A percentile compares a stretch with the other conserved stretches of the same genome.
Conservation (phyloP, 2,113 vertebrate genomes). For the Antidorcas marsupialis region DNA sequence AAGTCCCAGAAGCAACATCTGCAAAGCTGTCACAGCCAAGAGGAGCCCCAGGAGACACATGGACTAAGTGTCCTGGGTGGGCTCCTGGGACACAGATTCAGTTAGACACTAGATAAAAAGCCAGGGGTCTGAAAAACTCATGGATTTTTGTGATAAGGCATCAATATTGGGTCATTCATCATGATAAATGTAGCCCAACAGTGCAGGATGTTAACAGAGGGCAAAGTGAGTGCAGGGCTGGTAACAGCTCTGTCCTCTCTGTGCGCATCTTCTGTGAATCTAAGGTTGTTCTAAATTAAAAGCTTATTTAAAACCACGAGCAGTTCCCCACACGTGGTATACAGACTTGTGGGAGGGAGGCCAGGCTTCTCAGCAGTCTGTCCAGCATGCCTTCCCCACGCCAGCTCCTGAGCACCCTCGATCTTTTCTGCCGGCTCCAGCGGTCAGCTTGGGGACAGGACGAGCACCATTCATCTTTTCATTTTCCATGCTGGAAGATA, state of each 20-base stretch:
- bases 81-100: neutral
- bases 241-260: neutral
- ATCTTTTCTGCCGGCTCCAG: no score
- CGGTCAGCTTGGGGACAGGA: accelerated
- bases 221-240: accelerated
- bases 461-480: accelerated
- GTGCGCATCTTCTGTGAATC: accelerated
- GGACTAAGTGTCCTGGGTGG: neutral
- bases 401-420: accelerated
- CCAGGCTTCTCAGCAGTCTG: neutral
- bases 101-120: neutral
- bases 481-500: accelerated
- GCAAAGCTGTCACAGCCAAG: neutral
- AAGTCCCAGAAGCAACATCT: neutral
- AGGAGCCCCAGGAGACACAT: accelerated
- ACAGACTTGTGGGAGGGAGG: neutral
- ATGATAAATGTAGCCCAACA: accelerated
- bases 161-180: accelerated
- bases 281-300: no score
- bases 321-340: neutral
- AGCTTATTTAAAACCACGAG: neutral
- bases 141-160: accelerated
- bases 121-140: neutral
- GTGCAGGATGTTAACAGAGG: neutral
- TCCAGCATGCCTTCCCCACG: neutral